phyloP scores from a whole-genome alignment of 2,113 vertebrate species.

The Brienomyrus longianalis region DNA sequence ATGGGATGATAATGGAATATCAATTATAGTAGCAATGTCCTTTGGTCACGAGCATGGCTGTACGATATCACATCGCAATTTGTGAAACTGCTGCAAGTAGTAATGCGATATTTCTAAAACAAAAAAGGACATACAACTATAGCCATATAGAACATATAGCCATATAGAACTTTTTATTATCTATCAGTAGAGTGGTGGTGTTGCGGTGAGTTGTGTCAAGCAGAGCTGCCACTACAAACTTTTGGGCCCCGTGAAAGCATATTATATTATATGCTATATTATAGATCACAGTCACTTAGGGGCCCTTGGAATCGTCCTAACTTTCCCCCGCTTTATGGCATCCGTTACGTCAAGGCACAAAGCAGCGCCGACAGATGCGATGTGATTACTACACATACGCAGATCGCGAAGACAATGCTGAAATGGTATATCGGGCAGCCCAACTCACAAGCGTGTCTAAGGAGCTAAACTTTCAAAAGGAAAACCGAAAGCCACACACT shows the following conservation, averaged over 20 bases:
- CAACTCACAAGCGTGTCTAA: not conserved
- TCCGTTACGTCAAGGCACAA: not conserved
- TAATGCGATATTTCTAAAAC: not conserved
- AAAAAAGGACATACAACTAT: not conserved
- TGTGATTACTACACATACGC: not conserved
- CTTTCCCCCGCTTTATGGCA: not conserved
- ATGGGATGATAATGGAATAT: not conserved
- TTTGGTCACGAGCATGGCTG: not conserved
- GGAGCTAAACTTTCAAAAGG: not conserved
- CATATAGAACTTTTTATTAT: not conserved
- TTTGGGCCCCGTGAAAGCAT: not conserved
- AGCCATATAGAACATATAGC: not conserved
- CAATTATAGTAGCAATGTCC: not conserved
- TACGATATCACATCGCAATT: not conserved
- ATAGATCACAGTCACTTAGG: not conserved
- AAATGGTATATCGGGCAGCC: not conserved
- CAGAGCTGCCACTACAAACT: too few species aligned
- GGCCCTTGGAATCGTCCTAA: not conserved
- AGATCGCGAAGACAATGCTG: not conserved
- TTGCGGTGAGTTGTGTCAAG: not conserved
- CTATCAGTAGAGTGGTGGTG: not conserved
- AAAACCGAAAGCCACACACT: constrained; percentile 63
- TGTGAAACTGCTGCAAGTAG: not conserved
- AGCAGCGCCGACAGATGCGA: not conserved
- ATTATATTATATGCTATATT: too few species aligned